Evolutionary conservation across 2,888 invertebrate genomes (phyloP).

Genomic region (Drosophila testacea): DNA sequence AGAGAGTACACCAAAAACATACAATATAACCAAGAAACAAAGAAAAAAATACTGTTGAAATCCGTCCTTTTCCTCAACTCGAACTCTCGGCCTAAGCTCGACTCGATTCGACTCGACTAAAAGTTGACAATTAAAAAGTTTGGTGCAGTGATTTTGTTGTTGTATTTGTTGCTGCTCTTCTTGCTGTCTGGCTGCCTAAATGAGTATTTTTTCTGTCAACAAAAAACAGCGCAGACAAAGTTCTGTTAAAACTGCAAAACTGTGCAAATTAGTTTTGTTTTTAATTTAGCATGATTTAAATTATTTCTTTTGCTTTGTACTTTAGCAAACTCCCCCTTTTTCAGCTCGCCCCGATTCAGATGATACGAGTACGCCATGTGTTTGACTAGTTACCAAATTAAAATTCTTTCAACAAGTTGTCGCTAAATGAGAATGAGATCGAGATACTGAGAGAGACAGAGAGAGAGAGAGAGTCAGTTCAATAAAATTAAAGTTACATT

Average conservation of each 20-base stretch:
- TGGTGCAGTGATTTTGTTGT: conserved; percentile 51
- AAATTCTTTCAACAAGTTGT: conserved; percentile 67
- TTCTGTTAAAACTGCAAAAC: conserved; percentile 60
- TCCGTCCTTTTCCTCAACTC: conserved; percentile 26
- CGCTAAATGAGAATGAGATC: conserved; percentile 12
- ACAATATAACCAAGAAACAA: conserved; percentile 11
- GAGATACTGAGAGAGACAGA: neutral
- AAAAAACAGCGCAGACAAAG: conserved; percentile 56
- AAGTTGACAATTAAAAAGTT: conserved; percentile 81
- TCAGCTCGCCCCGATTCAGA: neutral
- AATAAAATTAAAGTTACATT: conserved; percentile 72
- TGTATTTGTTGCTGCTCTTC: conserved; percentile 41
- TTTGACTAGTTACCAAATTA: conserved; percentile 58
- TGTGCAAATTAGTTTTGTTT: conserved; percentile 77
- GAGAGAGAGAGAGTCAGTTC: conserved; percentile 15
- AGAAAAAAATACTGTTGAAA: conserved; percentile 17
- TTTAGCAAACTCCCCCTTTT: conserved; percentile 6
- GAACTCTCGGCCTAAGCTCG: conserved; percentile 34
- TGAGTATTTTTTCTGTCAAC: conserved; percentile 55
- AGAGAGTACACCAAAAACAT: conserved; percentile 30
- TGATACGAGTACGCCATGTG: conserved; percentile 10
- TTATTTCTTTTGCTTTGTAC: conserved; percentile 40
- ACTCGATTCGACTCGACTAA: conserved; percentile 45
- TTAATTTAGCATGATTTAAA: conserved; percentile 60
- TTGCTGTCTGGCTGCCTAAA: conserved; percentile 41